Evolutionary conservation across 2,888 invertebrate species (phyloP), one percentile per base, ranked within the genome.

Genomic region (Spilosoma lubricipeda): DNA sequence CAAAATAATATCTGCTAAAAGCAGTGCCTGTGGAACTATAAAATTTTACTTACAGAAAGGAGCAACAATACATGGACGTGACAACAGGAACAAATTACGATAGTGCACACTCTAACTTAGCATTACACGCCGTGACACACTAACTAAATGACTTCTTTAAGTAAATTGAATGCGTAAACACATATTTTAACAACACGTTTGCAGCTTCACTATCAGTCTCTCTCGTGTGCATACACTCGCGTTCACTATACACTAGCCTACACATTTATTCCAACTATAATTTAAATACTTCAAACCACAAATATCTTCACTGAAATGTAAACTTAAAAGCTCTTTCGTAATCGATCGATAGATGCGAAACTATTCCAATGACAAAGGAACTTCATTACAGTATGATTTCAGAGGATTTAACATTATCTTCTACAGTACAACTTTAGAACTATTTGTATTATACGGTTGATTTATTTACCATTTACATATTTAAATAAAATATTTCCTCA

Each of bases 1-100:
- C 33, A 42, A 71, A 65, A 36, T 23, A 65, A 65, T 36, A 39
- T 36, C 18, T 63, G 63, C 15, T 18, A 18, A 30, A 30, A 48
- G 36, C 63, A 63, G 7, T 63, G 30, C 30, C 5, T 30, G 63
- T 30, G 63, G 18, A 63, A 18, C 27, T 36, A 42, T 71, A 69
- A 66, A 70, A 66, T 45, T 30, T 77, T 89, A 96, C 96, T 96
- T 88, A 96, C 96, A 96, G 94, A 87, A 96, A 94, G 80, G 96
- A 96, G 89, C 96, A 96, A 95, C 96, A 96, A 94, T 96, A 96
- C 96, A 96, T 96, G 93, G 95, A 95, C 92, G 93, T 92, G 88
- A 86, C 86, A 86, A 90, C 88, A 86, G 89, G 89, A 86, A 88
- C 89, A 82, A 84, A 82, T 83, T 86, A 85, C 83, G 86, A 87